Evolutionary conservation across 2,888 invertebrate species (phyloP).

Genomic region (Diarsia dahlii): DNA sequence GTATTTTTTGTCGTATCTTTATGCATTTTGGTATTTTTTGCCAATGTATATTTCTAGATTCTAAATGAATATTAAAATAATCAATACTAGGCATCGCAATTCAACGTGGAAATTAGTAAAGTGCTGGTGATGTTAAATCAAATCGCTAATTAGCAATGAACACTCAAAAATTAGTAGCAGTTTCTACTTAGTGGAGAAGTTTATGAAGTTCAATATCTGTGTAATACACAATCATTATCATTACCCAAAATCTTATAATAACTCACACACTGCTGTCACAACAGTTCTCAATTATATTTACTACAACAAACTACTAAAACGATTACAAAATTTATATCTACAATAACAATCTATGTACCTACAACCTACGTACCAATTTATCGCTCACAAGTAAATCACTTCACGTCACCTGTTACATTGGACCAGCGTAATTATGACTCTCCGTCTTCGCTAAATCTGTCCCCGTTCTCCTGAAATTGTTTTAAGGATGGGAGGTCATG

Average conservation of each 20-base stretch:
- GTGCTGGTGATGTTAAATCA: neutral
- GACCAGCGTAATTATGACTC: slow-evolving; percentile 68
- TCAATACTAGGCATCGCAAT: neutral
- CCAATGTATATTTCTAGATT: neutral
- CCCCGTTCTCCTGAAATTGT: slow-evolving; percentile 9
- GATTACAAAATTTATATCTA: slow-evolving; percentile 66
- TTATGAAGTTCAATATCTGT: neutral
- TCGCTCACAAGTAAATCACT: slow-evolving; percentile 76
- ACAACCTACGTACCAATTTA: slow-evolving; percentile 70
- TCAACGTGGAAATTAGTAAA: no score
- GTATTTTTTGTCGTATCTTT: neutral
- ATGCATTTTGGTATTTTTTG: neutral
- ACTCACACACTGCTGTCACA: neutral
- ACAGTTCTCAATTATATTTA: slow-evolving; percentile 20
- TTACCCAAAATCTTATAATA: neutral
- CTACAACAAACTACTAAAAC: slow-evolving; percentile 57
- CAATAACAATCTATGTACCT: slow-evolving; percentile 64
- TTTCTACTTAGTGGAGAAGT: neutral
- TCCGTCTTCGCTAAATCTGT: slow-evolving; percentile 33
- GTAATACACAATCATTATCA: neutral
- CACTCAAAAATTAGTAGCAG: neutral
- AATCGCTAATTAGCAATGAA: no score
- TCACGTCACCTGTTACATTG: slow-evolving; percentile 74
- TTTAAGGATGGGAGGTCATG: slow-evolving; percentile 53
- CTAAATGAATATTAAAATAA: neutral